These are phyloP conservation scores for Sebastes iracundus DNA, from an alignment of 2,797 vertebrate species.

Conservation along the genomic window DNA sequence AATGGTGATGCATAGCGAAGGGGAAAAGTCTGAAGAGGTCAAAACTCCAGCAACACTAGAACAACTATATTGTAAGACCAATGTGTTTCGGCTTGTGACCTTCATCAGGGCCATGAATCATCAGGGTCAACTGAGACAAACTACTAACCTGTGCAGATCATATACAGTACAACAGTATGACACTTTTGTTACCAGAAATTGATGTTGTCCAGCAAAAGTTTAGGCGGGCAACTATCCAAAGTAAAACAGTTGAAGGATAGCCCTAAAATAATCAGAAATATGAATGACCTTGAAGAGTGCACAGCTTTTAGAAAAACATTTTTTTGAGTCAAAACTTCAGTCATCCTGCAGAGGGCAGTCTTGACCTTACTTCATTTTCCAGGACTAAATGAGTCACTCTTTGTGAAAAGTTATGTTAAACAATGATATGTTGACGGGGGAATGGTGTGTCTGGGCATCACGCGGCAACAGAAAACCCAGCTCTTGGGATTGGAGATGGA, in stretches of 20 bases:
- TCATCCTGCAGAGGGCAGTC: conserved; percentile 71
- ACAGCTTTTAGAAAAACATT: not conserved
- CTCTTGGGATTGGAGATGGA: conserved; percentile 46
- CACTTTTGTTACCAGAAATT: not conserved
- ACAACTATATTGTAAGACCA: too few relatives aligned
- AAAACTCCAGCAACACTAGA: too few relatives aligned
- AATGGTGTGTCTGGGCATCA: conserved; percentile 58
- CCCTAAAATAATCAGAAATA: not conserved
- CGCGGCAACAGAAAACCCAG: conserved; percentile 42
- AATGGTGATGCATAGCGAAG: rapidly evolving
- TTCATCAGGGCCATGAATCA: too few relatives aligned
- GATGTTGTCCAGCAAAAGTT: not conserved
- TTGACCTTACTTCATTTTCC: conserved; percentile 32
- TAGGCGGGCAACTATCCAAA: not conserved
- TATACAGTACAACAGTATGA: not conserved
- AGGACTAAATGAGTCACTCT: conserved; percentile 54
- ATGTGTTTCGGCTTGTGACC: too few relatives aligned
- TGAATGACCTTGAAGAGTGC: not conserved
- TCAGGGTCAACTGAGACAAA: not conserved
- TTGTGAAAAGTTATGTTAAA: conserved; percentile 59
- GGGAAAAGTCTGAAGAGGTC: too few relatives aligned
- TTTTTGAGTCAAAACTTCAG: not conserved
- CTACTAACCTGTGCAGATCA: not conserved
- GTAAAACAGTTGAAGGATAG: not conserved
- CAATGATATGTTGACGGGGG: conserved; percentile 57